phyloP scores from a whole-genome alignment of 2,888 invertebrate species.

The Tinea pellionella region DNA sequence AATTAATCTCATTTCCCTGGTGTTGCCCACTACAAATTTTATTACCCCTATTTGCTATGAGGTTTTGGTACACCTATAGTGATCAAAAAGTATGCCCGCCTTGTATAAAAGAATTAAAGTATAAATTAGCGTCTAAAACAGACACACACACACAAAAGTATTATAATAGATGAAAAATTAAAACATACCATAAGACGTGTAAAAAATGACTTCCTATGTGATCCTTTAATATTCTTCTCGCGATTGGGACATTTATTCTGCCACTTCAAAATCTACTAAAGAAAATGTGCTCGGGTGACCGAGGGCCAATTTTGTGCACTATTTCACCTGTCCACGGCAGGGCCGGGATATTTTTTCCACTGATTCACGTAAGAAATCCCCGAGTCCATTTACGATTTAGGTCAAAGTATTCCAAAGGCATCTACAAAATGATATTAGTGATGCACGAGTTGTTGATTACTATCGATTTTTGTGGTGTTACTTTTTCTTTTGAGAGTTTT shows the following conservation, averaged over 20 bases:
- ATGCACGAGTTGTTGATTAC: conserved; percentile 5
- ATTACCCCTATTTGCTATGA: too few relatives aligned
- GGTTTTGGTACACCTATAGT: too few relatives aligned
- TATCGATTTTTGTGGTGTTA: conserved; percentile 18
- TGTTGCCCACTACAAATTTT: too few relatives aligned
- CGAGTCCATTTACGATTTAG: conserved; percentile 13
- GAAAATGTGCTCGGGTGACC: conserved; percentile 40
- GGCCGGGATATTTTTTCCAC: conserved; percentile 27
- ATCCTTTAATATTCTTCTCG: conserved; percentile 6
- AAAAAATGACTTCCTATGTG: not conserved
- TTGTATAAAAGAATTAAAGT: too few relatives aligned
- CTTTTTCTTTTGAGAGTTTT: conserved; percentile 5
- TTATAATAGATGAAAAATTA: not conserved
- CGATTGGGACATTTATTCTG: conserved; percentile 9
- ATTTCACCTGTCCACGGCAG: conserved; percentile 61
- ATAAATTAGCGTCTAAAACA: too few relatives aligned
- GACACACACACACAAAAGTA: too few relatives aligned
- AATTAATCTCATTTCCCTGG: too few relatives aligned
- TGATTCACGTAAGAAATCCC: conserved; percentile 15
- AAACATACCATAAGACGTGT: not conserved
- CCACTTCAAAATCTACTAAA: conserved; percentile 16
- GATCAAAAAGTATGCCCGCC: too few relatives aligned
- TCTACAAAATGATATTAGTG: conserved; percentile 8
- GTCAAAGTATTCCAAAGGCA: conserved; percentile 10
- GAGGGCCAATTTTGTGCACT: conserved; percentile 58